Conservation (phyloP, 2,113 vertebrate species). For the Calyptomena viridis region DNA sequence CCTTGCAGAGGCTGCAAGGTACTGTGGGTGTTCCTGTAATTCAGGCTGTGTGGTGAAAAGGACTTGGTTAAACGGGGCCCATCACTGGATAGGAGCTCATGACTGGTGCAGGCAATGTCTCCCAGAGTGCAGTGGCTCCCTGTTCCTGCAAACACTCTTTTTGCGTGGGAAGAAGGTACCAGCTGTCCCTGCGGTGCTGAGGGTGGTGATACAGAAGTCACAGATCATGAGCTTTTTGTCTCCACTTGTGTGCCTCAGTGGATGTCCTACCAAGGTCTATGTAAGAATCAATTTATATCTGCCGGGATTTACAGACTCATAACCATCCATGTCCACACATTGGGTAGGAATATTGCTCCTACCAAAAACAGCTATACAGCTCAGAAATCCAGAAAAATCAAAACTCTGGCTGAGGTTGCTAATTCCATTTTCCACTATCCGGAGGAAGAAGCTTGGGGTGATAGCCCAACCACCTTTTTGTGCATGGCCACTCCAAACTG, state of each 20-base stretch:
- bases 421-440: background rate
- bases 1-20: background rate
- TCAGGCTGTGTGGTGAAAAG: background rate
- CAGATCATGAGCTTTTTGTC: background rate
- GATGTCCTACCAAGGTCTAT: background rate
- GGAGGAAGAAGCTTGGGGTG: background rate
- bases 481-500: background rate
- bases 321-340: background rate
- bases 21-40: background rate
- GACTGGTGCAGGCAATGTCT: background rate
- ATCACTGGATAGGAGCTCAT: fast-evolving
- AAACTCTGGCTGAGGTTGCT: background rate
- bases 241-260: background rate
- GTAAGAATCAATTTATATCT: background rate
- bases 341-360: fast-evolving
- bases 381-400: background rate
- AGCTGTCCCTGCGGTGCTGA: background rate
- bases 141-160: fast-evolving
- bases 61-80: background rate
- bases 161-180: background rate
- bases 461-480: background rate
- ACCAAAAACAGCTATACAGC: background rate
- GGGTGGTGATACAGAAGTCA: background rate
- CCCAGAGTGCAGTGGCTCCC: background rate
- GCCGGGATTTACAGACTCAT: background rate